Percentiles rank a stretch among this genome's conserved stretches.
Conservation (phyloP, 92 coral and sea anemone genomes). For the Parazoanthus atlanticus region DNA sequence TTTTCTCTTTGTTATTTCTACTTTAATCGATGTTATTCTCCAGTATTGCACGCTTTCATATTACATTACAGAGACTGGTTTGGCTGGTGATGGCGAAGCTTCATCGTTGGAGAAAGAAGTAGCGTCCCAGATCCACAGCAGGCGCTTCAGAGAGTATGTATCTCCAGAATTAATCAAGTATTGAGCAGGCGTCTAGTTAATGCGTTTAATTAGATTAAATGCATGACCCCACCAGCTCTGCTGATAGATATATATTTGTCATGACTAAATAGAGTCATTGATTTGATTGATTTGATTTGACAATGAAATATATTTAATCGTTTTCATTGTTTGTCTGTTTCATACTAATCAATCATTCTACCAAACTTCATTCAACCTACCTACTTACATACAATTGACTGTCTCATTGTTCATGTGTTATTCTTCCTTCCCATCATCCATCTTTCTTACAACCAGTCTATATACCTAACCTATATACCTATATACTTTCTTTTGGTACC, state of each 20-base stretch:
- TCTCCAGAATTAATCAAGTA: background rate
- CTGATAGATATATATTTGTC: no score
- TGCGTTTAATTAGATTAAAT: no score
- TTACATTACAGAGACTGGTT: background rate
- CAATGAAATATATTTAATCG: background rate
- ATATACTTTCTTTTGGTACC: no score
- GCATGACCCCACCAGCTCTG: no score
- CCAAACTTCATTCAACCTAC: background rate
- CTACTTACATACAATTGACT: no score
- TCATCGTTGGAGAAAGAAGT: slow-evolving; percentile 71
- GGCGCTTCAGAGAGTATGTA: slow-evolving; percentile 89
- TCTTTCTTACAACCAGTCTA: background rate
- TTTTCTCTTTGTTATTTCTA: background rate
- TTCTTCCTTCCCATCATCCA: background rate
- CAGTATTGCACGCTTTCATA: background rate
- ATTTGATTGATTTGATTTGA: no score
- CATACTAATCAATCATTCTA: background rate
- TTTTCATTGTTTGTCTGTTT: background rate
- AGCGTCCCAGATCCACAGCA: slow-evolving; percentile 88
- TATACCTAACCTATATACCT: background rate
- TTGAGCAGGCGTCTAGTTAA: background rate
- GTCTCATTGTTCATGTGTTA: background rate
- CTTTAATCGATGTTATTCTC: background rate
- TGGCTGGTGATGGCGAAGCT: slow-evolving; percentile 25
- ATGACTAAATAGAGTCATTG: no score